Percentiles rank a stretch among this genome's conserved stretches.
These are phyloP conservation scores for Gorsachius goisagi DNA, from an alignment of 2,113 vertebrate genomes.

Conservation along the genomic window DNA sequence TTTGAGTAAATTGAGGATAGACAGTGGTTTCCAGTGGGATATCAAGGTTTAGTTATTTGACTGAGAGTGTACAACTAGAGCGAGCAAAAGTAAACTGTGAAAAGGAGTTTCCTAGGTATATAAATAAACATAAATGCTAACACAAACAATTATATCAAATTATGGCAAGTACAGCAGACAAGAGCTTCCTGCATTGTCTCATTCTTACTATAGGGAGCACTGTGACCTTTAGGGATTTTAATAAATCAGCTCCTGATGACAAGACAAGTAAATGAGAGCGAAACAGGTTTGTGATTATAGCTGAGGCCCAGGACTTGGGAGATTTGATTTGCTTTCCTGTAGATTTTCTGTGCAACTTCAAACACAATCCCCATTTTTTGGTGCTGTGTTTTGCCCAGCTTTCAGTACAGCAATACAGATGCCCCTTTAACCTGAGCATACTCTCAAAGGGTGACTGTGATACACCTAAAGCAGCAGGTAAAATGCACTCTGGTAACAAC, in stretches of 20 bases:
- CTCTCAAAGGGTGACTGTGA: background rate
- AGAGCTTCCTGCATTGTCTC: background rate
- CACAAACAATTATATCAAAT: background rate
- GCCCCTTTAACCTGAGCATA: background rate
- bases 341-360: background rate
- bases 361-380: background rate
- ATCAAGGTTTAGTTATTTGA: background rate
- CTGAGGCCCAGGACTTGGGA: background rate
- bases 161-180: background rate
- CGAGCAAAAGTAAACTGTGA: conserved; percentile 27
- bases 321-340: background rate
- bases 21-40: conserved; percentile 13
- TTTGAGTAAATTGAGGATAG: conserved; percentile 15
- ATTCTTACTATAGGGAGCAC: background rate
- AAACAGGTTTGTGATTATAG: background rate
- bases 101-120: conserved; percentile 24
- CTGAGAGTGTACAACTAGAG: background rate
- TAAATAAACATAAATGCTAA: conserved; percentile 17
- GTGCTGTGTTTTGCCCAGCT: background rate
- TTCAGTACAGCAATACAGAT: background rate
- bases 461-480: background rate
- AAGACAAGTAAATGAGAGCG: background rate
- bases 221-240: background rate
- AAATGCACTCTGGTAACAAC: background rate
- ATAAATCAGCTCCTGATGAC: conserved; percentile 15